Evolutionary conservation across 2,797 vertebrate genomes (phyloP), one percentile per base, ranked within the genome.

Genomic region (Echiichthys vipera): DNA sequence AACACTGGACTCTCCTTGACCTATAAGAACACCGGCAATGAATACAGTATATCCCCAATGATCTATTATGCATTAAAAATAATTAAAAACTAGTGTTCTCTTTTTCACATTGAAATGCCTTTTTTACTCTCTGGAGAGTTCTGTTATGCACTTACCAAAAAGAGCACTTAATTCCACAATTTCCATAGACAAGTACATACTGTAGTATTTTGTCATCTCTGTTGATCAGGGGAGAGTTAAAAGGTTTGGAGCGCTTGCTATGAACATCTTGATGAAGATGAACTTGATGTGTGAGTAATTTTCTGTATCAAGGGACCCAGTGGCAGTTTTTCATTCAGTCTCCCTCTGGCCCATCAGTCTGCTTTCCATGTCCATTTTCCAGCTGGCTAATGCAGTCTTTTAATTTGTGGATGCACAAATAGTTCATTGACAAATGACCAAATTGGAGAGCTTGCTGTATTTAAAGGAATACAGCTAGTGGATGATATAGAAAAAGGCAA

Each of bases 61-160:
- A 74, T 85, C 45, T 73, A 46, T 65, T 87, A 83, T 83, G 70
- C 74, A 81, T 80, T 22, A 58, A 84, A 82, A 87, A 81, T 80
- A 49, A 88, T 86, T 81, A 84, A 84, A 85, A 81, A 67, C 25
- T 10, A 30, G 12, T 3, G 20, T 75, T 54, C 37, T 49, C 13
- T 43, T 78, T 79, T 74, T 58, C 72, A 42, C 7, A 74, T 79
- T 78, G 73, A 69, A 80, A 86, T 72, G 58, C 70, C 39, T 80
- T 83, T 36, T 69, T 67, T 78, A 58, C 74, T 85, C 80, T 66
- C 73, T 67, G 53, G 71, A 75, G 79, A 77, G 59, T 62, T 70
- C 18, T 49, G 51, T 64, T 71, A 84, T 71, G 81, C 70, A 81
- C 84, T 89, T 36, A 46, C 40, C 64, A 53, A 71, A 79, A 80